A percentile compares a stretch with the other conserved stretches of the same genome.
Conservation (phyloP, 2,888 invertebrate species). For the Scrobipalpa costella region DNA sequence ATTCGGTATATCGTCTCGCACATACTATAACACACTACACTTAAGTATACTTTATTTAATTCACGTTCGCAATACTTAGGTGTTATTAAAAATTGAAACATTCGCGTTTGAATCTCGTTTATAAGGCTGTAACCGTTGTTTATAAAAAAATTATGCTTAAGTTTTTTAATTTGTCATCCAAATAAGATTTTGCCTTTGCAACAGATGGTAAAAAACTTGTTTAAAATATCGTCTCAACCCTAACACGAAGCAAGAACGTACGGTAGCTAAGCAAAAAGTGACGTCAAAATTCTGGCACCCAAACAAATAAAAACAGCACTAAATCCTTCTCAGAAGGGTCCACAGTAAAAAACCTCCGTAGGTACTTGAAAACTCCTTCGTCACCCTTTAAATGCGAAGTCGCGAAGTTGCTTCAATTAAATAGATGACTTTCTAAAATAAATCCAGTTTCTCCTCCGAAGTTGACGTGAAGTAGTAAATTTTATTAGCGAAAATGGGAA, state of each 20-base stretch:
- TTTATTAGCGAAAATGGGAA: slow-evolving; percentile 42
- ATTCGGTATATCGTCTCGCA: no score
- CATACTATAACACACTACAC: no score
- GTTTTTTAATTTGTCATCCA: no score
- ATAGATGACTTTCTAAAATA: slow-evolving; percentile 57
- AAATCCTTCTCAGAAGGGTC: slow-evolving; percentile 36
- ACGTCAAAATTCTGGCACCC: not conserved
- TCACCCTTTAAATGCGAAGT: slow-evolving; percentile 32
- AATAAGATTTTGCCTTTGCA: no score
- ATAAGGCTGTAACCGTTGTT: no score
- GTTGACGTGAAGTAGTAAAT: slow-evolving; percentile 41
- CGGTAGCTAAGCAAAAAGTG: slow-evolving; percentile 7
- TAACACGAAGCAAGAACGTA: no score
- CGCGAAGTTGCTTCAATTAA: slow-evolving; percentile 55
- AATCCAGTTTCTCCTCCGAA: slow-evolving; percentile 45
- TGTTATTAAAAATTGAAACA: no score
- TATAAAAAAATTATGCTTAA: no score
- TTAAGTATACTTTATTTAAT: no score
- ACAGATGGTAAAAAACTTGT: not conserved
- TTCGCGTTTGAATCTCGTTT: no score
- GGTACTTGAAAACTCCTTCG: slow-evolving; percentile 34
- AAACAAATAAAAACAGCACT: slow-evolving; percentile 22
- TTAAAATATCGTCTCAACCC: not conserved
- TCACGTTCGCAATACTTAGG: no score
- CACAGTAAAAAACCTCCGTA: slow-evolving; percentile 43